These are phyloP conservation scores for Beroe forskalii DNA, from an alignment of 37 sponge, comb jelly and placozoan genomes.

Conservation along the genomic window DNA sequence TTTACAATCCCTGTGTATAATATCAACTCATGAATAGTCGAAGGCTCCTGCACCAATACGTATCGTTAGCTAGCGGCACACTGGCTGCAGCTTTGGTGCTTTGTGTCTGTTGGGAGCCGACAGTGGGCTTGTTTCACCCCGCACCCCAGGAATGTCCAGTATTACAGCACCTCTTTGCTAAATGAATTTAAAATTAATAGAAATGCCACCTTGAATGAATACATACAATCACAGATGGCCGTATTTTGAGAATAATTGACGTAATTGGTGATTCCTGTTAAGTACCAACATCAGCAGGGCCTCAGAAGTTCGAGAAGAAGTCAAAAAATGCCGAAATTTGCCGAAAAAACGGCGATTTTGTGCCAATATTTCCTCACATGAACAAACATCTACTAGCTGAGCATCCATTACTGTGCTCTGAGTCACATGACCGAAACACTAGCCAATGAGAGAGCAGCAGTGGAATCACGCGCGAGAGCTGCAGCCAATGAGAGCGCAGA, in stretches of 20 bases:
- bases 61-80: slow-evolving; percentile 17
- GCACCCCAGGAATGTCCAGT: background rate
- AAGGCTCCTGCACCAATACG: no score
- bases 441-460: background rate
- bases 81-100: background rate
- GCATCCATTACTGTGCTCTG: background rate
- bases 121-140: background rate
- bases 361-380: background rate
- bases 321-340: background rate
- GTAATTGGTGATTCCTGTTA: background rate
- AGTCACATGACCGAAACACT: background rate
- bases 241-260: no score
- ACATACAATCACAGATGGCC: no score
- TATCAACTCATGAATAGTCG: no score
- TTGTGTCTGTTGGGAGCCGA: background rate
- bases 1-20: no score
- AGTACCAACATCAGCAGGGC: background rate
- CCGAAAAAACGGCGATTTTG: slow-evolving; percentile 10
- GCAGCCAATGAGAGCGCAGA: background rate
- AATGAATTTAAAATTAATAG: slow-evolving; percentile 34
- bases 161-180: slow-evolving; percentile 19
- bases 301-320: background rate
- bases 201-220: background rate
- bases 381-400: slow-evolving; percentile 25
- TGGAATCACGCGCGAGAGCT: background rate